Evolutionary conservation across 2,113 vertebrate genomes (phyloP).

Genomic region (Calonectris borealis): DNA sequence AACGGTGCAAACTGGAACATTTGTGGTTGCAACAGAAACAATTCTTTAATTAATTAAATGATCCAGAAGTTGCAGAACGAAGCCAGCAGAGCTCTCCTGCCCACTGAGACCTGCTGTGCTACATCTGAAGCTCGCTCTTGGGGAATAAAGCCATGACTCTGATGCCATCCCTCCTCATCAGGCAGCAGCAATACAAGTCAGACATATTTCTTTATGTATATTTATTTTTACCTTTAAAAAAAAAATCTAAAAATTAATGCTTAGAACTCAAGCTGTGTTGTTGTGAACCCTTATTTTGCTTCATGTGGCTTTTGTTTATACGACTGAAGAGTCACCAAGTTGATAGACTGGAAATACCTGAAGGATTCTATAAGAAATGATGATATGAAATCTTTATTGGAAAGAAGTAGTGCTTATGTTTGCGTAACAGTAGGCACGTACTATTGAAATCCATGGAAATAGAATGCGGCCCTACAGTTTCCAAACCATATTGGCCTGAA

Average conservation of each 20-base stretch:
- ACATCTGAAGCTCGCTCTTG: background rate
- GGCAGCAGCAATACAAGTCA: background rate
- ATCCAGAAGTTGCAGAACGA: background rate
- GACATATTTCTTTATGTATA: background rate
- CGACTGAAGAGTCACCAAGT: background rate
- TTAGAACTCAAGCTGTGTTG: background rate
- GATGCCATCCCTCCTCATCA: background rate
- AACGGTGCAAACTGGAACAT: slow-evolving; percentile 15
- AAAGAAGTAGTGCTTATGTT: background rate
- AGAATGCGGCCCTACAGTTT: background rate
- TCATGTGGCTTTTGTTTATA: background rate
- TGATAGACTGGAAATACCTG: background rate
- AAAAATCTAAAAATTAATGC: background rate
- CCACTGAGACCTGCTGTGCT: background rate
- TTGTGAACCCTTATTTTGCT: background rate
- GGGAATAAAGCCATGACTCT: background rate
- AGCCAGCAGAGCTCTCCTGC: background rate
- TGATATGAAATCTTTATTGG: background rate
- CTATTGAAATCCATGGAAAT: background rate
- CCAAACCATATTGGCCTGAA: background rate
- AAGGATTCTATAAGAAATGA: background rate
- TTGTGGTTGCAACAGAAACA: slow-evolving; percentile 23
- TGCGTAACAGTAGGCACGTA: background rate
- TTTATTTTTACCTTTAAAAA: background rate
- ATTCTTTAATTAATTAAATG: slow-evolving; percentile 7